Evolutionary conservation across 2,888 invertebrate species (phyloP), one percentile per base, ranked within the genome.

Genomic region (Timema cristinae): DNA sequence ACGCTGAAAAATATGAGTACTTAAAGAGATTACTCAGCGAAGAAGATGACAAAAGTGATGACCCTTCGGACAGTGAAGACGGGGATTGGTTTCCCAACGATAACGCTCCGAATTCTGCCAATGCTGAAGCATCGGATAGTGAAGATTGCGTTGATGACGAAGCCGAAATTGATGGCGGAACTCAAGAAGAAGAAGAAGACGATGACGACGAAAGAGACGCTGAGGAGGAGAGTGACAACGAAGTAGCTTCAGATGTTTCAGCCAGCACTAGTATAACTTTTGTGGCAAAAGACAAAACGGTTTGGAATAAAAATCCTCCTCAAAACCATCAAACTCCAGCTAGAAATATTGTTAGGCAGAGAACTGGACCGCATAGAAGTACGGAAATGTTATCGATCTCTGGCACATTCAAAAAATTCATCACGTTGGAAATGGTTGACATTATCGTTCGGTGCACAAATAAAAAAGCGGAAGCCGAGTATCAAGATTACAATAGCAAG

Each of bases 241-340:
- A 63, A 16, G 63, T 63, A 63, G 32, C 63, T 63, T 63, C 63
- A 63, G 63, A 63, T 63, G 63, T 63, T 15, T 63, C 16, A 63
- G 63, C 63, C 63, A 63, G 63, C 15, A 63, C 63, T 63, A 63
- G 13, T 63, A 63, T 5, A 63, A 63, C 63, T 63, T 63, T 63
- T 63, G 63, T 63, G 63, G 63, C 16, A 63, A 63, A 63, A 63
- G 63, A 63, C 63, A 13, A 63, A 63, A 63, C 63, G 63, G 63
- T 63, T 63, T 63, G 63, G 63, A 16, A 63, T 63, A 63, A 63
- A 15, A 63, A 2, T 63, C 63, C 63, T 2, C 63, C 63, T 63
- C 63, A 63, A 63, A 63, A 63, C 54, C 54, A 54, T 54, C 54
- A 54, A 54, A 54, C 54, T 54, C 54, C 54, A 4, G 54, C 54